These are phyloP conservation scores for Orthonychiurus folsomi DNA, from an alignment of 2,888 invertebrate genomes.

Conservation along the genomic window DNA sequence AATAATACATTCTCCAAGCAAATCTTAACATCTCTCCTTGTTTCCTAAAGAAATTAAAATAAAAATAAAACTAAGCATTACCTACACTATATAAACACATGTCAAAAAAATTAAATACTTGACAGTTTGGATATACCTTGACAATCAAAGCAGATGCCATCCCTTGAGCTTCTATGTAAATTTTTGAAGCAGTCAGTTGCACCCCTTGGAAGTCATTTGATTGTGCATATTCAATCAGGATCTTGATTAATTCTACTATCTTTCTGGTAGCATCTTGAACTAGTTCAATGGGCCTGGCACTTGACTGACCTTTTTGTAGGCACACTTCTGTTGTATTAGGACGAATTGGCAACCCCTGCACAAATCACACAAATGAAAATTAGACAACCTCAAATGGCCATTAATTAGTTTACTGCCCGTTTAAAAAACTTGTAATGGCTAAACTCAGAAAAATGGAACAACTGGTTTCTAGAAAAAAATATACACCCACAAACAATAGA, in stretches of 20 bases:
- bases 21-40: slow-evolving; percentile 16
- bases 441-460: no score
- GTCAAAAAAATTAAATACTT: slow-evolving; percentile 5
- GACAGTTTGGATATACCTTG: slow-evolving; percentile 16
- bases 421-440: no score
- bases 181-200: slow-evolving; percentile 26
- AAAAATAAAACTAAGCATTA: slow-evolving; percentile 3
- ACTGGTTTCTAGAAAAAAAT: no score
- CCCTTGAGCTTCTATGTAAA: slow-evolving; percentile 29
- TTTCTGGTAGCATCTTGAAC: slow-evolving; percentile 34
- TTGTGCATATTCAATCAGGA: slow-evolving; percentile 33
- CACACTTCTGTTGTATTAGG: slow-evolving; percentile 24
- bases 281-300: slow-evolving; percentile 17
- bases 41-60: slow-evolving; percentile 13
- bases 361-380: not conserved
- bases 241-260: slow-evolving; percentile 36
- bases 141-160: slow-evolving; percentile 27
- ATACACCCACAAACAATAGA: no score
- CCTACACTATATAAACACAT: not conserved
- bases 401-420: no score
- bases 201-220: slow-evolving; percentile 29
- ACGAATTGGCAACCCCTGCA: slow-evolving; percentile 21
- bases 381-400: no score
- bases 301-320: slow-evolving; percentile 13
- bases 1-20: slow-evolving; percentile 29